Evolutionary conservation across 2,888 invertebrate genomes (phyloP), one percentile per base, ranked within the genome.

Genomic region (Sesia apiformis): DNA sequence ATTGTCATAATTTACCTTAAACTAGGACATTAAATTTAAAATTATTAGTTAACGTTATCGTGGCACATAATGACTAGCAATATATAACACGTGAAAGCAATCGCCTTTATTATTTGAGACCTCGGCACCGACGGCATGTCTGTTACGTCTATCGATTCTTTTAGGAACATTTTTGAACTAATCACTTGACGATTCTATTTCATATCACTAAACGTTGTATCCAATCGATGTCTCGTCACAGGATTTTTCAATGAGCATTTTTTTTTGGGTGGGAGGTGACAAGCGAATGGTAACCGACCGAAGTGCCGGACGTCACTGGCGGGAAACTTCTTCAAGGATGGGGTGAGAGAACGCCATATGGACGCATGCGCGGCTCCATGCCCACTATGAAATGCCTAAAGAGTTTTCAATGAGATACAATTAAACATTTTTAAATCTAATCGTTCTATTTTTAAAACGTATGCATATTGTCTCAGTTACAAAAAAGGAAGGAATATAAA

Each of bases 31-130:
- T 53, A 49, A 49, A 59, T 65, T 70, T 74, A 78, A 61, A 73
- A 66, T 49, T 67, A 69, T 59, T 83, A 79, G 55, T 75, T 70
- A 60, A 86, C 84, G 57, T 67, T 70, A 64, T 87, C 87, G 62
- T 85, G 87, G 69, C 87, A 87, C 80, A 78, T 74, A 66, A 84
- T 78, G 61, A 79, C 63, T 51, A 74, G 65, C 61, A 78, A 69
- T 72, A 81, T 72, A 72, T 70, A 73, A 63, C 65, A 75, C 61
- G 74, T 66, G 63, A 77, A 58, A 55, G 65, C 66, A 61, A 79
- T 59, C 54, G 60, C 69, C 59, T 70, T 71, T 63, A 72, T 66
- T 59, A 69, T 59, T 55, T 59, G 58, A 53, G 62, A 58, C 53
- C 57, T 54, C 46, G 40, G 51, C 49, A 60, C 62, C 62, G 65